Conservation (phyloP, 1,140 invertebrate genomes). For the Apocrypta bakeri region DNA sequence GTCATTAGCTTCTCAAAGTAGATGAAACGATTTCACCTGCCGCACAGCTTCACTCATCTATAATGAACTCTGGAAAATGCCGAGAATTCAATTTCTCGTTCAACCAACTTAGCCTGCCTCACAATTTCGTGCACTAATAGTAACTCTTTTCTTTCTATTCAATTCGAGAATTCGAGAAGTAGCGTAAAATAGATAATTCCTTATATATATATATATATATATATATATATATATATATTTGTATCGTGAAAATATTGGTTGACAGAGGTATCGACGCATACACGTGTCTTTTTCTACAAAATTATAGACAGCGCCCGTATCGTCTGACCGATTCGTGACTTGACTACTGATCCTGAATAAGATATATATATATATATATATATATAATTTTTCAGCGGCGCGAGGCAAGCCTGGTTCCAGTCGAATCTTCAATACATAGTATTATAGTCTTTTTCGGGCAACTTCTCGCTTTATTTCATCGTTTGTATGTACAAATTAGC, state of each 20-base stretch:
- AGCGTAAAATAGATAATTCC: conserved; percentile 20
- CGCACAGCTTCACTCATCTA: neutral
- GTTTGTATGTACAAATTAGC: conserved; percentile 2
- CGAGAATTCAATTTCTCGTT: no score
- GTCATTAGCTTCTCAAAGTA: neutral
- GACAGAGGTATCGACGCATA: neutral
- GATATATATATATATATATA: no score
- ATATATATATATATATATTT: no score
- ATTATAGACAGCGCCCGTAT: neutral
- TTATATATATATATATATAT: neutral
- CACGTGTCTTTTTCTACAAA: neutral
- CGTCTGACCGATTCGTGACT: neutral
- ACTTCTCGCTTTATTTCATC: neutral
- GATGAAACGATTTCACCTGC: no score
- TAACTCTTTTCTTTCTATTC: neutral
- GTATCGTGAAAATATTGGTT: conserved; percentile 12
- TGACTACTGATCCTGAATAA: neutral
- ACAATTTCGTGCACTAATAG: neutral
- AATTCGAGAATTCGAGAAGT: neutral
- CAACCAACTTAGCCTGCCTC: neutral
- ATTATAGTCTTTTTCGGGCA: neutral
- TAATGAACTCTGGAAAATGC: neutral
- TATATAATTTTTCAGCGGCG: neutral
- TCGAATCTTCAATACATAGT: neutral
- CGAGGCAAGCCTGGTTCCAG: neutral